Evolutionary conservation across 2,888 invertebrate genomes (phyloP).

Genomic region (Sinohyriopsis cumingii): DNA sequence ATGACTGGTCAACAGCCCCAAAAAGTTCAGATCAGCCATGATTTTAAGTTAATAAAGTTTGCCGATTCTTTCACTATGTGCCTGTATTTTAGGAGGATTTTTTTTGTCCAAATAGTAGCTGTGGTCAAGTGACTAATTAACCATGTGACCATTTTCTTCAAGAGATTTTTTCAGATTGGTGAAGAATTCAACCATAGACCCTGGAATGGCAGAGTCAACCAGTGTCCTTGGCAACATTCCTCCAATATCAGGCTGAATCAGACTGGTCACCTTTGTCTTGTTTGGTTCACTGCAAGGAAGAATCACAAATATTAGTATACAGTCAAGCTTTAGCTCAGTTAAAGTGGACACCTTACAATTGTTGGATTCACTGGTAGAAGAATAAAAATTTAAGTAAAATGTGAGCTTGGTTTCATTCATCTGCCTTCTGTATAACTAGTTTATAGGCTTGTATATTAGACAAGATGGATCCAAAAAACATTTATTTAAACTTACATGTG

Average conservation of each 20-base stretch:
- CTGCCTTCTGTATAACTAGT: too few relatives aligned
- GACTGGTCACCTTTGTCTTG: constrained; percentile 63
- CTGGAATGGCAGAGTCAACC: constrained; percentile 67
- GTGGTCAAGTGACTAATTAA: not conserved
- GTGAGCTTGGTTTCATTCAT: too few relatives aligned
- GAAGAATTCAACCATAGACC: constrained; percentile 67
- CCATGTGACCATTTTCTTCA: constrained; percentile 56
- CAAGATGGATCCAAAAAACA: too few relatives aligned
- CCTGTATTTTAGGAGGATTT: too few relatives aligned
- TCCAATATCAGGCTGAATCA: constrained; percentile 68
- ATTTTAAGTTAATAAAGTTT: too few relatives aligned
- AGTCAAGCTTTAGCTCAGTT: not conserved
- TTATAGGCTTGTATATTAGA: too few relatives aligned
- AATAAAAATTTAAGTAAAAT: too few relatives aligned
- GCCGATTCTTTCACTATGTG: too few relatives aligned
- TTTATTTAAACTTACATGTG: too few relatives aligned
- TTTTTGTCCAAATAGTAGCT: too few relatives aligned
- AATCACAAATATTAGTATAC: not conserved
- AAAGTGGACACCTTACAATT: not conserved
- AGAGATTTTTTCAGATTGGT: constrained; percentile 56
- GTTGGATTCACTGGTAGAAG: not conserved
- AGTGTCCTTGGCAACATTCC: constrained; percentile 67
- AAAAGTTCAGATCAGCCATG: too few relatives aligned
- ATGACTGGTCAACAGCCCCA: too few relatives aligned
- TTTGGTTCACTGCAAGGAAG: constrained; percentile 60